Evolutionary conservation across 2,888 invertebrate species (phyloP), one percentile per base, ranked within the genome.

Genomic region (Tenthredo livida): DNA sequence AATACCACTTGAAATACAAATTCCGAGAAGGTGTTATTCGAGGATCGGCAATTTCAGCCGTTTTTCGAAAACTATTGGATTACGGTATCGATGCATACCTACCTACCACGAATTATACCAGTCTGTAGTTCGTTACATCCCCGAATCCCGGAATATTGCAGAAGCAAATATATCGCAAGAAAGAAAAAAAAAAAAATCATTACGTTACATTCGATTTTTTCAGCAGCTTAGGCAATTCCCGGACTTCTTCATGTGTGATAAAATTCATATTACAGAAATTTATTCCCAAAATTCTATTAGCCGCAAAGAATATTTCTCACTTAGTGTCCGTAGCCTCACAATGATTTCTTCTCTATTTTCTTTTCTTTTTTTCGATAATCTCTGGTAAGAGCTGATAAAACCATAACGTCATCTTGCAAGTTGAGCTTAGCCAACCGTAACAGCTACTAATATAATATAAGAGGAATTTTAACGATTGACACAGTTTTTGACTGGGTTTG

Each of bases 11-110:
- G 21, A 80, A 43, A 80, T 61, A 40, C 37, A 4, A 61, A 61
- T 61, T 80, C 61, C 61, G 4, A 15, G 80, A 50, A 77, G 77
- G 77, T 77, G 77, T 77, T 77, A 77, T 54, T 29, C 77, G 29
- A 54, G 29, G 54, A 77, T 77, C 50, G 47, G 21, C n/a, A 37
- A 80, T 80, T 80, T 80, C 37, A 15, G 21, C 15, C 15, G 5
- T 25, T 33, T 33, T 80, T 25, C 17, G 47, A 29, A 77, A 50
- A 21, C 25, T 50, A 29, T 77, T 21, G 29, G 17, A 77, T 50
- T 77, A 47, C 50, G 47, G 21, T 25, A 77, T 77, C 47, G 73
- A 73, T 43, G 47, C n/a, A n/a, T 29, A 29, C 29, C 2, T 33
- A 33, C 15, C 33, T 67, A 17, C 61, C 21, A 21, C 9, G 61